A percentile compares a stretch with the other conserved stretches of the same genome.
Evolutionary conservation across 2,113 vertebrate genomes (phyloP).

Genomic region (Sturnira hondurensis): DNA sequence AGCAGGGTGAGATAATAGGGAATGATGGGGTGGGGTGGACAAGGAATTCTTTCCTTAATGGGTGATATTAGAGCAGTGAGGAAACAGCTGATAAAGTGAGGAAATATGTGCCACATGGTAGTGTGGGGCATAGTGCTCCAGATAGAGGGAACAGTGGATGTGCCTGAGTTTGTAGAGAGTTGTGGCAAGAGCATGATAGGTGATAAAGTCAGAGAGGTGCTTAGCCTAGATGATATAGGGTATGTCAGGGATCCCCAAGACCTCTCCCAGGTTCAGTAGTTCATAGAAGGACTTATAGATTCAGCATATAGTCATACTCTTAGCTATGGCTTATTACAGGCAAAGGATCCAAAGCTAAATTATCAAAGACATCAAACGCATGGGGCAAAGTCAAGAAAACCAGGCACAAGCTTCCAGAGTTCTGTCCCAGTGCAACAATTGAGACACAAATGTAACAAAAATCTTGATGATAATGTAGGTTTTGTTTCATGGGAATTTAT

Average conservation of each 20-base stretch:
- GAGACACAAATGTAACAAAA: background rate
- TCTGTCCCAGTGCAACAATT: no score
- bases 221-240: no score
- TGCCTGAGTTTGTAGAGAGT: background rate
- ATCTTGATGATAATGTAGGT: background rate
- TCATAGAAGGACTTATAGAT: background rate
- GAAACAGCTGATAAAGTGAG: accelerated
- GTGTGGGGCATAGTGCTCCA: accelerated
- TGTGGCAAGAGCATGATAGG: accelerated
- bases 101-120: accelerated
- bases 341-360: background rate
- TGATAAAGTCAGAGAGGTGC: background rate
- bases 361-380: background rate
- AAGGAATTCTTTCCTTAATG: background rate
- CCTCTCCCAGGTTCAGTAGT: background rate
- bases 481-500: background rate
- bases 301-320: background rate
- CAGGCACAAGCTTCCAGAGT: background rate
- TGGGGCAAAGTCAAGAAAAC: background rate
- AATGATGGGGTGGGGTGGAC: background rate
- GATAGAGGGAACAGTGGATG: background rate
- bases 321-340: background rate
- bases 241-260: background rate
- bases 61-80: background rate
- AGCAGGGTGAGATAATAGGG: background rate